Evolutionary conservation across 1,140 invertebrate genomes (phyloP).

Genomic region (Ectropis grisescens): DNA sequence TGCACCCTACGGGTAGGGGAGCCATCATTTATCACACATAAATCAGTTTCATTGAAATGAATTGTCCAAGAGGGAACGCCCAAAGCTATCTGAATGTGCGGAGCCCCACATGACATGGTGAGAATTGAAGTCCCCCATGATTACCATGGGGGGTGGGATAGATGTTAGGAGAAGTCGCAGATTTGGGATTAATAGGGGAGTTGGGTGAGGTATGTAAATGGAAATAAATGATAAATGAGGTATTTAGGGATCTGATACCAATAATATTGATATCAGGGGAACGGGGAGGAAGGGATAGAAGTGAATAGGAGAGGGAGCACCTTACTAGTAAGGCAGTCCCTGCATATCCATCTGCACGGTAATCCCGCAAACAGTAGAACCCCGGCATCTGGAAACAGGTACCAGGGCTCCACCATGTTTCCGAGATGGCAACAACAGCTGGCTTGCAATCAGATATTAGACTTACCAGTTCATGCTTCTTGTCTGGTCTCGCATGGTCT

Average conservation of each 20-base stretch:
- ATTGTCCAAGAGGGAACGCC: neutral
- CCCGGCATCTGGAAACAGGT: conserved; percentile 3
- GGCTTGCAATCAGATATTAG: neutral
- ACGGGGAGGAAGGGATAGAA: neutral
- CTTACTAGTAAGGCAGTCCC: neutral
- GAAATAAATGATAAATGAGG: conserved; percentile 4
- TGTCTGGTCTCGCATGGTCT: conserved; percentile 3
- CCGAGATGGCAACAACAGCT: conserved; percentile 2
- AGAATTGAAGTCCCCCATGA: no score
- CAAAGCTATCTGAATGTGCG: neutral
- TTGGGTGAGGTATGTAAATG: conserved; percentile 6
- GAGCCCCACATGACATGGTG: neutral
- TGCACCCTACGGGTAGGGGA: conserved; percentile 3
- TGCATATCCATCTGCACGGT: conserved; percentile 2
- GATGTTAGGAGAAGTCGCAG: no score
- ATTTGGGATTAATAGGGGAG: neutral
- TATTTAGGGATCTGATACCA: neutral
- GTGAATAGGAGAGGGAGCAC: no score
- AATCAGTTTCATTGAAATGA: neutral
- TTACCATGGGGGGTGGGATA: no score
- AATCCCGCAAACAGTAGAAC: conserved; percentile 3
- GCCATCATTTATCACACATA: conserved; percentile 7
- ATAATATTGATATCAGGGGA: conserved; percentile 1
- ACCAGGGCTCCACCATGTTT: conserved; percentile 6
- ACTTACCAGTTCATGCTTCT: conserved; percentile 2